Evolutionary conservation across 1,140 invertebrate species (phyloP).

Genomic region (Heliothis virescens): DNA sequence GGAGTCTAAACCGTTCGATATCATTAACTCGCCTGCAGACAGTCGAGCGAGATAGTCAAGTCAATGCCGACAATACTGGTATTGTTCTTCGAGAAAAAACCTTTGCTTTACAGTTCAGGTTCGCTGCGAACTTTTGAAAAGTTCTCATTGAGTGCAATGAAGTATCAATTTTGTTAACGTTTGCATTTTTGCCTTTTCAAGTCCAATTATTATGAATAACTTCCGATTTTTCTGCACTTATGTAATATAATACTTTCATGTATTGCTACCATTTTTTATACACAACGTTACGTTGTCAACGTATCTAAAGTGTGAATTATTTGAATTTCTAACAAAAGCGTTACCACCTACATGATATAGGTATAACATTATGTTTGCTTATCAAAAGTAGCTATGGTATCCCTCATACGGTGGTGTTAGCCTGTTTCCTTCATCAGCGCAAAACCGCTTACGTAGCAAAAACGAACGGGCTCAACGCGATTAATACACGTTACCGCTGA

Average conservation of each 20-base stretch:
- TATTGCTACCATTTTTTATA: too few relatives aligned
- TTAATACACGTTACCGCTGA: not conserved
- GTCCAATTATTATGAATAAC: too few relatives aligned
- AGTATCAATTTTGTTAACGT: constrained; percentile 23
- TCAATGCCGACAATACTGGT: constrained; percentile 31
- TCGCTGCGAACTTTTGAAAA: constrained; percentile 4
- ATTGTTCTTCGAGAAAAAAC: constrained; percentile 30
- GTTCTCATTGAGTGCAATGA: constrained; percentile 14
- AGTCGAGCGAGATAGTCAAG: constrained; percentile 17
- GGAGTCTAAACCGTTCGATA: constrained; percentile 25
- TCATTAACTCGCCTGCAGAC: constrained; percentile 31
- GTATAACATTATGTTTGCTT: not conserved
- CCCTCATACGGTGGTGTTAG: not conserved
- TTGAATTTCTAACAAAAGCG: too few relatives aligned
- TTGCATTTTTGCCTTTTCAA: not conserved
- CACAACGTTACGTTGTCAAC: too few relatives aligned
- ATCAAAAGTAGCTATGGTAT: not conserved
- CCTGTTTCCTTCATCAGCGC: not conserved
- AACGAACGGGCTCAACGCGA: not conserved
- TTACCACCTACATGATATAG: too few relatives aligned
- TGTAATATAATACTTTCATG: too few relatives aligned
- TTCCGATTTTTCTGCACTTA: too few relatives aligned
- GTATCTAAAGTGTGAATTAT: not conserved
- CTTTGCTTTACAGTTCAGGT: constrained; percentile 17
- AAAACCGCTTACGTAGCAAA: not conserved